Percentiles rank a stretch among this genome's conserved stretches.
Evolutionary conservation across 35 echinoderm and acorn worm species (phyloP).

Genomic region (Nesometra sesokonis): DNA sequence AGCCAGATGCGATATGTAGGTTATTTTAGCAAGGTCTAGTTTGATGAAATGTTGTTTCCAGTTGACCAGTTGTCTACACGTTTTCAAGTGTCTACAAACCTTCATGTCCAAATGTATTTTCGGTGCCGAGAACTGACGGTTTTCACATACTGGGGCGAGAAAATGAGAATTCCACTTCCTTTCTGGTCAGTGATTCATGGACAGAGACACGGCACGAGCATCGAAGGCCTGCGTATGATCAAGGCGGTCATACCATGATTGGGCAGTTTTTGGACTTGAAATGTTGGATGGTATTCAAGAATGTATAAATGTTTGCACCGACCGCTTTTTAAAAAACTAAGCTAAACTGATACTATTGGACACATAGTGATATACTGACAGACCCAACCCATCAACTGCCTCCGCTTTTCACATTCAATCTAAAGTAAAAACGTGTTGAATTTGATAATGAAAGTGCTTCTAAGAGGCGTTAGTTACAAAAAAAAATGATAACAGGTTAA

Average conservation of each 20-base stretch:
- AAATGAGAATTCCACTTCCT: not conserved
- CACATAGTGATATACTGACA: no score
- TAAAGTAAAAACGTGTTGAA: no score
- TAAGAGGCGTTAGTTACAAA: no score
- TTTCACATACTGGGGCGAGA: not conserved
- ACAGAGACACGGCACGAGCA: not conserved
- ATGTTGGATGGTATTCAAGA: not conserved
- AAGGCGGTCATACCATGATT: not conserved
- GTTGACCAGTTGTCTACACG: not conserved
- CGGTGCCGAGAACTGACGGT: not conserved
- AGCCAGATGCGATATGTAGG: no score
- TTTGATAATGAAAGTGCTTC: no score
- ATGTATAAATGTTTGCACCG: not conserved
- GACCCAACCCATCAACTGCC: no score
- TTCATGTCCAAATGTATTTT: not conserved
- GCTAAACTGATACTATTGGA: no score
- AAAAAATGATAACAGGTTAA: no score
- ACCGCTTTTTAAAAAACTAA: not conserved
- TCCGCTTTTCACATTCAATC: no score
- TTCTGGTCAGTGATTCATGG: not conserved
- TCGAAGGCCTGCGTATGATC: not conserved
- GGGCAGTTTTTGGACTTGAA: not conserved
- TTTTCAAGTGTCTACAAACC: not conserved
- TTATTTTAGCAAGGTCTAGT: not conserved
- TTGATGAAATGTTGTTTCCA: not conserved